A percentile compares a stretch with the other conserved stretches of the same genome.
These are phyloP conservation scores for Suillia variegata DNA, from an alignment of 2,888 invertebrate genomes.

Conservation along the genomic window DNA sequence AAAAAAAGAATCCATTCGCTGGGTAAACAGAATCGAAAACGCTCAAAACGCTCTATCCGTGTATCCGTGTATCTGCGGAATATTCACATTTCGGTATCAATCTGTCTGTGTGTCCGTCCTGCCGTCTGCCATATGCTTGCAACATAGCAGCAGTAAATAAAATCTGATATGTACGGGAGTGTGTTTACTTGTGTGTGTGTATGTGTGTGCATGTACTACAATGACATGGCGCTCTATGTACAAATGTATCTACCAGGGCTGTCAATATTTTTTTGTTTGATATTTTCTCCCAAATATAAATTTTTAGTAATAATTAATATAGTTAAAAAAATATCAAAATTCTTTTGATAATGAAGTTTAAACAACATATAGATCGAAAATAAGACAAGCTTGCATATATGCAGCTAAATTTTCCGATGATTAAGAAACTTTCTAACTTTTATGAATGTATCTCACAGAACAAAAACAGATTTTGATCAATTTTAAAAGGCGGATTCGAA, in stretches of 20 bases:
- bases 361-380: too few relatives aligned
- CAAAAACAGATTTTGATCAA: too few relatives aligned
- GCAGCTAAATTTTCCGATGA: too few relatives aligned
- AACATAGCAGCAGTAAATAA: constrained; percentile 1
- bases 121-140: constrained; percentile 11
- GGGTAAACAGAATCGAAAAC: constrained; percentile 53
- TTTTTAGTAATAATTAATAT: too few relatives aligned
- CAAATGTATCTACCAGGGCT: not conserved
- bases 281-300: too few relatives aligned
- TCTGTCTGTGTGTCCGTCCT: constrained; percentile 12
- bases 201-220: constrained; percentile 22
- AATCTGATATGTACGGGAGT: constrained; percentile 2
- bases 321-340: too few relatives aligned
- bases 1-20: constrained; percentile 37
- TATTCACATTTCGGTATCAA: not conserved
- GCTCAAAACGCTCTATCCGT: constrained; percentile 30
- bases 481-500: too few relatives aligned
- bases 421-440: too few relatives aligned
- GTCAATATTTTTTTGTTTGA: too few relatives aligned
- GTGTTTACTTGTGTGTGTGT: constrained; percentile 19
- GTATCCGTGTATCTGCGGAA: constrained; percentile 15
- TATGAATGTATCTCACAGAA: too few relatives aligned
- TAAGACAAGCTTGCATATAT: too few relatives aligned
- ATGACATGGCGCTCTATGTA: not conserved
- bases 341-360: too few relatives aligned